Evolutionary conservation across 2,797 vertebrate species (phyloP).

Genomic region (Tarsius wallacei): DNA sequence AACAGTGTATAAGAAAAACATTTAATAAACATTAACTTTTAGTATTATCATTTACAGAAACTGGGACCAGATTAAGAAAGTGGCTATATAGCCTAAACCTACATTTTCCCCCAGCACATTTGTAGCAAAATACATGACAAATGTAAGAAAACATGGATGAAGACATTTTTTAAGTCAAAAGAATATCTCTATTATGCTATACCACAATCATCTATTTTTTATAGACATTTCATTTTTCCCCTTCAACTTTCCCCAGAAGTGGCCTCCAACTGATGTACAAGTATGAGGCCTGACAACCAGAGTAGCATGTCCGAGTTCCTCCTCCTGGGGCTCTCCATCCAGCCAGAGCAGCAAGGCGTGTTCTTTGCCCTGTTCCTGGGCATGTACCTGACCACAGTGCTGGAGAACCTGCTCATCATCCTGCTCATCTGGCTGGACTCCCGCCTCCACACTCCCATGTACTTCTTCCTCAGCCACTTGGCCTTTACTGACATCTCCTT

Average conservation of each 20-base stretch:
- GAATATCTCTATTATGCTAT: neutral
- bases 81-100: neutral
- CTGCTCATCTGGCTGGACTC: slow-evolving; percentile 74
- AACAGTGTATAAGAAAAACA: neutral
- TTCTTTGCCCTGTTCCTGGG: slow-evolving; percentile 56
- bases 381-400: slow-evolving; percentile 54
- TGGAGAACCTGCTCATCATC: slow-evolving; percentile 83
- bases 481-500: slow-evolving; percentile 76
- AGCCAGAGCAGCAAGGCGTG: rapidly evolving
- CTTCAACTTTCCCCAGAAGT: neutral
- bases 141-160: slow-evolving; percentile 15
- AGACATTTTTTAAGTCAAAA: neutral
- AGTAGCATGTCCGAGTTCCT: neutral
- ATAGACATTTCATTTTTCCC: slow-evolving; percentile 1
- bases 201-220: neutral
- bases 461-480: slow-evolving; percentile 81
- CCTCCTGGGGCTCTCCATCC: slow-evolving; percentile 65
- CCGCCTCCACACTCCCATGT: slow-evolving; percentile 76
- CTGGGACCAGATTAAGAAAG: neutral
- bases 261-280: neutral
- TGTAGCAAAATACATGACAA: slow-evolving; percentile 14
- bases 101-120: neutral
- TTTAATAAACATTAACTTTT: slow-evolving; percentile 25
- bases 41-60: slow-evolving; percentile 12
- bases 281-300: slow-evolving; percentile 64